phyloP scores from a whole-genome alignment of 2,113 vertebrate genomes.

The Apistogramma diplotaenia region DNA sequence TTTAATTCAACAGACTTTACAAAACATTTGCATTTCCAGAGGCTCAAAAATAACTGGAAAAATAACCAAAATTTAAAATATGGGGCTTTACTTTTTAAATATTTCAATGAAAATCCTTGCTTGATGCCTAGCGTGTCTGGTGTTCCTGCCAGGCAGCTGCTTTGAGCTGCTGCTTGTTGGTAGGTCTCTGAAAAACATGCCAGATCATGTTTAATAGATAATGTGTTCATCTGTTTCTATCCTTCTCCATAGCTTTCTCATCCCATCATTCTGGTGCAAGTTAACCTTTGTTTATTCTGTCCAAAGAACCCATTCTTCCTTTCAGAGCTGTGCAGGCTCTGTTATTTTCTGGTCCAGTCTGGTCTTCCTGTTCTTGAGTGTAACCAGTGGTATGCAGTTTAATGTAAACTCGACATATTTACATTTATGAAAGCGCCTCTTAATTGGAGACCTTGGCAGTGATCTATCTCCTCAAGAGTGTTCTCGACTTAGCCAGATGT shows the following conservation, averaged over 20 bases:
- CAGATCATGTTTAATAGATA: neutral
- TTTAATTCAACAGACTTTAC: neutral
- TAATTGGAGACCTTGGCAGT: neutral
- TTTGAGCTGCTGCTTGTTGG: neutral
- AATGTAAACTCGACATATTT: too few species aligned
- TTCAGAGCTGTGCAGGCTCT: too few species aligned
- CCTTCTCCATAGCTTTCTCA: neutral
- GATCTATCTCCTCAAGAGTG: neutral
- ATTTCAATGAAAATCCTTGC: neutral
- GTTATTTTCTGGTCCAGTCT: too few species aligned
- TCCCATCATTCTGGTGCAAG: neutral
- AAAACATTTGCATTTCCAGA: neutral
- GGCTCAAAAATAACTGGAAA: neutral
- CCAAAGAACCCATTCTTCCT: neutral
- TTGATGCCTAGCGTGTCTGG: neutral
- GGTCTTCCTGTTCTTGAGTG: too few species aligned
- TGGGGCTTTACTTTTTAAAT: neutral
- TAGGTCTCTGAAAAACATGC: too few species aligned
- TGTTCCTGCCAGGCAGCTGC: neutral
- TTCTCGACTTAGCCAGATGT: neutral
- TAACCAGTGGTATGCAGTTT: too few species aligned
- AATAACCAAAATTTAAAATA: neutral
- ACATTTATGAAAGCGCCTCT: neutral
- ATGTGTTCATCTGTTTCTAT: neutral
- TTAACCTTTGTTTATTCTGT: neutral